Evolutionary conservation across 2,113 vertebrate species (phyloP).

Genomic region (Silurus glanis): DNA sequence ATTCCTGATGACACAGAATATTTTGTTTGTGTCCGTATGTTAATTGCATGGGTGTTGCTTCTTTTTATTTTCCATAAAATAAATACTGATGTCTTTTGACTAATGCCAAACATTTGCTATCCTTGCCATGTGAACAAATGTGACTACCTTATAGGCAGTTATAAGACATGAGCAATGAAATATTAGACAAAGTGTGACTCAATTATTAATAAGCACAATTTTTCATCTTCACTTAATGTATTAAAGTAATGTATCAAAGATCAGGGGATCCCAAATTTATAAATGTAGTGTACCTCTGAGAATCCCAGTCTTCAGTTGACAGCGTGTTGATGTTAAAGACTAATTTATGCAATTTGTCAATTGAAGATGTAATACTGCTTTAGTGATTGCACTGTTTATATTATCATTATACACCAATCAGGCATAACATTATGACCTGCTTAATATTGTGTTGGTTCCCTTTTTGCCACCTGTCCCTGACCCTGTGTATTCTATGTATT

Average conservation of each 20-base stretch:
- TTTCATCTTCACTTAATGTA: slow-evolving; percentile 37
- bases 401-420: neutral
- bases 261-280: neutral
- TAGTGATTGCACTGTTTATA: neutral
- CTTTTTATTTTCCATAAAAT: neutral
- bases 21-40: neutral
- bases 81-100: neutral
- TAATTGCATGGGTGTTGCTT: neutral
- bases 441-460: no score
- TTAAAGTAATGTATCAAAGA: slow-evolving; percentile 18
- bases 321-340: neutral
- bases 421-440: no score
- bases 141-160: neutral
- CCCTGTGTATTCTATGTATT: no score
- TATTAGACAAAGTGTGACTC: slow-evolving; percentile 25
- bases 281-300: neutral
- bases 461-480: no score
- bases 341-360: neutral
- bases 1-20: neutral
- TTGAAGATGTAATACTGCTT: neutral
- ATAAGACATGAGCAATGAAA: slow-evolving; percentile 22
- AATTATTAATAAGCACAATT: slow-evolving; percentile 46
- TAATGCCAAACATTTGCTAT: neutral
- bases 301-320: neutral
- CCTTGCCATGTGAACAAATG: neutral